These are phyloP conservation scores for Cantharis rustica DNA, from an alignment of 2,888 invertebrate species.

Conservation along the genomic window DNA sequence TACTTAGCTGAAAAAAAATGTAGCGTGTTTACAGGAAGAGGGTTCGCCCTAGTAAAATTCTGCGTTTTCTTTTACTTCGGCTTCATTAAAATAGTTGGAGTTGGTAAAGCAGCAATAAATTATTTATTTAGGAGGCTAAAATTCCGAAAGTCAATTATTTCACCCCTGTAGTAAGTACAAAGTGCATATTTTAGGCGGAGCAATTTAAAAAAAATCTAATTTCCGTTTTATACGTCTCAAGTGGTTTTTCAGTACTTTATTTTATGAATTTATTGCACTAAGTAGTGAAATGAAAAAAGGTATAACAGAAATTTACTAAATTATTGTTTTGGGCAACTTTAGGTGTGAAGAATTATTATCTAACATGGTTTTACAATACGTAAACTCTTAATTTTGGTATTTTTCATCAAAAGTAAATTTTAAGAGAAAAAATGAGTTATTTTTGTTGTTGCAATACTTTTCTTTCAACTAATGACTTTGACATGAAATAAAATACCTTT, in stretches of 20 bases:
- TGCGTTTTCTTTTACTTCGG: not conserved
- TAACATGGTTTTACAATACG: not conserved
- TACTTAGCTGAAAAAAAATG: not conserved
- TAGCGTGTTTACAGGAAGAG: not conserved
- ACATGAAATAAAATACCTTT: not conserved
- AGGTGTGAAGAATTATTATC: not conserved
- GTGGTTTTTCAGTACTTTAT: not conserved
- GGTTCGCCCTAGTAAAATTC: not conserved
- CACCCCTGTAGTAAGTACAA: not conserved
- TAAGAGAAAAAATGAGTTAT: not conserved
- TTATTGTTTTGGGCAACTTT: not conserved
- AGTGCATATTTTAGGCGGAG: not conserved
- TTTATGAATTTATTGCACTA: not conserved
- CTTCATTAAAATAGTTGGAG: not conserved
- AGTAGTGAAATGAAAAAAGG: not conserved
- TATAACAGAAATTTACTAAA: not conserved
- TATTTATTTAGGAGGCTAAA: not conserved
- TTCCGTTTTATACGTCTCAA: not conserved
- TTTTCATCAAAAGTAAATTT: not conserved
- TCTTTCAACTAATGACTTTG: not conserved
- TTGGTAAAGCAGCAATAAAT: not conserved
- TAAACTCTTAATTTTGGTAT: not conserved
- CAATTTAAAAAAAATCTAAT: not conserved
- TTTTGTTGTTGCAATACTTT: not conserved
- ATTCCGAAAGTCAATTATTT: not conserved